These are phyloP conservation scores for Perithous albicinctus DNA, from an alignment of 2,888 invertebrate species.

Conservation along the genomic window DNA sequence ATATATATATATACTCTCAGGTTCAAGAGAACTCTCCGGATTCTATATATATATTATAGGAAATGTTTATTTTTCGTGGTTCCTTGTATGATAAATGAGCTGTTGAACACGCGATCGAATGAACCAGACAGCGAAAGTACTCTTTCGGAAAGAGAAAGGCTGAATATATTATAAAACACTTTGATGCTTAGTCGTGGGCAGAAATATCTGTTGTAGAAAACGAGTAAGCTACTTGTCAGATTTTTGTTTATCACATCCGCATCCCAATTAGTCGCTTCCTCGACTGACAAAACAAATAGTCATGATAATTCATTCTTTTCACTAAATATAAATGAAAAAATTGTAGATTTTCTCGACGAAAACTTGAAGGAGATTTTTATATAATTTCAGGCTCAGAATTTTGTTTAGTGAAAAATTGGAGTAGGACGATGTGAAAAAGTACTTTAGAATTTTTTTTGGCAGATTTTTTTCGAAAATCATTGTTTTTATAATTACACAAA, in stretches of 20 bases:
- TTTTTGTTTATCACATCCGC: background rate
- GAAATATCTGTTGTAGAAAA: conserved; percentile 15
- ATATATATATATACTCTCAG: too few relatives aligned
- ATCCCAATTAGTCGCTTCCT: background rate
- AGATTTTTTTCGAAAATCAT: too few relatives aligned
- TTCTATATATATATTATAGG: background rate
- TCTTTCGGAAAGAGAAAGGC: conserved; percentile 79
- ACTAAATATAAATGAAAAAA: too few relatives aligned
- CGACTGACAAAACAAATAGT: background rate
- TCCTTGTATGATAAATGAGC: conserved; percentile 14
- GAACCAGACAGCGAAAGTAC: conserved; percentile 73
- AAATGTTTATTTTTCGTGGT: background rate
- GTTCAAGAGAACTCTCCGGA: conserved; percentile 11
- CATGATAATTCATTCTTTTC: background rate
- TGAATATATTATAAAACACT: conserved; percentile 35
- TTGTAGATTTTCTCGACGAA: background rate
- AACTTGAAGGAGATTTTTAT: background rate
- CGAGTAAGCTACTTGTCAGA: background rate
- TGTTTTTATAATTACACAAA: too few relatives aligned
- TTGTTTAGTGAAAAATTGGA: too few relatives aligned
- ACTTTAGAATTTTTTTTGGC: too few relatives aligned
- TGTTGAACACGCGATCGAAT: conserved; percentile 41
- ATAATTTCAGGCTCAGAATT: too few relatives aligned
- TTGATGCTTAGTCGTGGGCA: background rate
- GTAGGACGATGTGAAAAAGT: too few relatives aligned